Evolutionary conservation across 1,140 invertebrate genomes (phyloP).

Genomic region (Calliopsis andreniformis): DNA sequence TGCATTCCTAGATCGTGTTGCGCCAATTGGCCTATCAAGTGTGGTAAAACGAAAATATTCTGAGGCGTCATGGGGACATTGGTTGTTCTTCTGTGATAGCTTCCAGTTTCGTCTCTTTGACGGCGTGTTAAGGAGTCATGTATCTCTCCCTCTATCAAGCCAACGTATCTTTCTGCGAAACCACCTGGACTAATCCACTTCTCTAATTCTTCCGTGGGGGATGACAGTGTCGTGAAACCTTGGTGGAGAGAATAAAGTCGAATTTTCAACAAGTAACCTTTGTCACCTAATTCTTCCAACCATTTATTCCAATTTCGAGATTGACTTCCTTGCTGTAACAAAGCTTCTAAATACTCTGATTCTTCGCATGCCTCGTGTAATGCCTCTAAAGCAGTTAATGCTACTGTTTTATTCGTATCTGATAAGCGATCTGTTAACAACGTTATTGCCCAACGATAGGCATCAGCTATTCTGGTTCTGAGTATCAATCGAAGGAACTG

Average conservation of each 20-base stretch:
- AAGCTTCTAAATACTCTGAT: slow-evolving; percentile 90
- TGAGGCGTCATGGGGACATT: slow-evolving; percentile 72
- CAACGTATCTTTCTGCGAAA: slow-evolving; percentile 87
- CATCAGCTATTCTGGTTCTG: slow-evolving; percentile 84
- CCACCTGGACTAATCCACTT: slow-evolving; percentile 77
- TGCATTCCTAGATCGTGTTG: slow-evolving; percentile 89
- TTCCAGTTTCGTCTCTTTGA: slow-evolving; percentile 90
- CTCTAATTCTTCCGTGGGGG: slow-evolving; percentile 76
- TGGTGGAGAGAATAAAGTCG: slow-evolving; percentile 89
- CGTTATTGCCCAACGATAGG: slow-evolving; percentile 89
- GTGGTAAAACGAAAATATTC: slow-evolving; percentile 89
- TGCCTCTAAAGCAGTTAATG: slow-evolving; percentile 89
- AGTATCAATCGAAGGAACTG: slow-evolving; percentile 93
- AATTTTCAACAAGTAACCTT: slow-evolving; percentile 90
- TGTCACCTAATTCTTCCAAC: slow-evolving; percentile 90
- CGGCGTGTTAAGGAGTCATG: slow-evolving; percentile 93
- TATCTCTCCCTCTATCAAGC: slow-evolving; percentile 92
- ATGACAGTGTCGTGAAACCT: slow-evolving; percentile 83
- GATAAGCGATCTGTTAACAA: slow-evolving; percentile 90
- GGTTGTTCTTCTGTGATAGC: slow-evolving; percentile 85
- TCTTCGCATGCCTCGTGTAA: slow-evolving; percentile 97
- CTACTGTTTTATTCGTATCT: slow-evolving; percentile 89
- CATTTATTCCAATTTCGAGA: slow-evolving; percentile 71
- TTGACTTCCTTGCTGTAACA: slow-evolving; percentile 79
- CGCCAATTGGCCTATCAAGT: slow-evolving; percentile 94